A percentile compares a stretch with the other conserved stretches of the same genome.
phyloP scores from a whole-genome alignment of 2,888 invertebrate genomes.

The Dermolepida albohirtum region DNA sequence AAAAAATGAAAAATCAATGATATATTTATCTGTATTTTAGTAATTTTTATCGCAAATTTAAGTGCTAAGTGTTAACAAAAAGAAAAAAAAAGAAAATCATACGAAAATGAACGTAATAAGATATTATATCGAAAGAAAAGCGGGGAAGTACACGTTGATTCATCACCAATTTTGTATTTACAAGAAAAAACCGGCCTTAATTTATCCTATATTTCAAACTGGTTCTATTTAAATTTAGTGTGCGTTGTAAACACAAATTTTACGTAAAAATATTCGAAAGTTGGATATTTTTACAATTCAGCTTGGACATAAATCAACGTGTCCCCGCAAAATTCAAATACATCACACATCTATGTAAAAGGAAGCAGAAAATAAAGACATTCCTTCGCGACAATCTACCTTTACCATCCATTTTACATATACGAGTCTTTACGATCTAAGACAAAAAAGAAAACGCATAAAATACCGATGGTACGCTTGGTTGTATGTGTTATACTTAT shows the following conservation, averaged over 20 bases:
- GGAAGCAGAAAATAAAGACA: conserved; percentile 53
- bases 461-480: conserved; percentile 1
- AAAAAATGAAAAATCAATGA: conserved; percentile 31
- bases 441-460: conserved; percentile 35
- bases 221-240: too few relatives aligned
- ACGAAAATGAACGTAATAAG: conserved; percentile 6
- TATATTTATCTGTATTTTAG: conserved; percentile 52
- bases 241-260: too few relatives aligned
- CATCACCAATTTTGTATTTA: too few relatives aligned
- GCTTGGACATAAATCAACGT: too few relatives aligned
- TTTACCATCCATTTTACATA: conserved; percentile 34
- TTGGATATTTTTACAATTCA: too few relatives aligned
- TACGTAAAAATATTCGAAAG: too few relatives aligned
- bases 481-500: too few relatives aligned
- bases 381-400: conserved; percentile 62
- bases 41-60: conserved; percentile 48
- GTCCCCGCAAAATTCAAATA: conserved; percentile 13
- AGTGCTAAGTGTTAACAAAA: conserved; percentile 21
- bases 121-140: neutral
- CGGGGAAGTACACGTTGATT: too few relatives aligned
- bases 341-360: conserved; percentile 54
- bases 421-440: conserved; percentile 3
- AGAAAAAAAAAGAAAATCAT: conserved; percentile 33
- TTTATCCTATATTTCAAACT: too few relatives aligned
- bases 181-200: too few relatives aligned